These are phyloP conservation scores for Cyprinodon diabolis DNA, from an alignment of 2,797 vertebrate genomes.

Conservation along the genomic window DNA sequence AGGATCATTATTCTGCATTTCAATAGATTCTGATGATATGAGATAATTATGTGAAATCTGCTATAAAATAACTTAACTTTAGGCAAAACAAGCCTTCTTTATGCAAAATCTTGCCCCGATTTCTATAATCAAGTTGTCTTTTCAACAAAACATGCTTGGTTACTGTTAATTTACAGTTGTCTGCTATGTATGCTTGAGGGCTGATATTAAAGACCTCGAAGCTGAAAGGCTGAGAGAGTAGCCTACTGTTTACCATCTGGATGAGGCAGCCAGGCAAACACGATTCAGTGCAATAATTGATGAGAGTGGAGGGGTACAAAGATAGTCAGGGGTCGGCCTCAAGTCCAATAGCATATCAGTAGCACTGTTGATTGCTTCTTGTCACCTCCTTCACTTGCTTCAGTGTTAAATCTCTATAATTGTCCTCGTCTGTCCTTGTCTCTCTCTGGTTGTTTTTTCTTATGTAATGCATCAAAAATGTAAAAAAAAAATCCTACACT, in stretches of 20 bases:
- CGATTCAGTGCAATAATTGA: slow-evolving; percentile 68
- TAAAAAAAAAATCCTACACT: neutral
- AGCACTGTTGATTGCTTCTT: slow-evolving; percentile 53
- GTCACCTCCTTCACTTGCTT: slow-evolving; percentile 53
- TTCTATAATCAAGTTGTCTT: neutral
- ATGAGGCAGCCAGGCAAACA: slow-evolving; percentile 41
- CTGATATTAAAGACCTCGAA: slow-evolving; percentile 61
- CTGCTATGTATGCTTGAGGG: slow-evolving; percentile 51
- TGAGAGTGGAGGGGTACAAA: slow-evolving; percentile 47
- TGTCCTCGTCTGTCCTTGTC: slow-evolving; percentile 27
- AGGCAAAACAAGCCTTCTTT: neutral
- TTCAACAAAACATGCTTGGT: slow-evolving; percentile 14
- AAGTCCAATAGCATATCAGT: slow-evolving; percentile 55
- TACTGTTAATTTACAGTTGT: slow-evolving; percentile 63
- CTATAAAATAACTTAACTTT: neutral
- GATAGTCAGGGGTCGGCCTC: slow-evolving; percentile 40
- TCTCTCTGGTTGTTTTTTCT: slow-evolving; percentile 4
- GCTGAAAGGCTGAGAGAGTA: slow-evolving; percentile 44
- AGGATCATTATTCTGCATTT: too few species aligned
- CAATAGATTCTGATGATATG: neutral
- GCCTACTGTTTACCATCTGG: slow-evolving; percentile 70
- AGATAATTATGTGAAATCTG: neutral
- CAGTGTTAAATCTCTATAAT: slow-evolving; percentile 53
- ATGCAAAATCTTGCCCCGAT: neutral
- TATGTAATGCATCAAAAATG: slow-evolving; percentile 12